Evolutionary conservation across 2,113 vertebrate genomes (phyloP).

Genomic region (Dipodomys merriami): DNA sequence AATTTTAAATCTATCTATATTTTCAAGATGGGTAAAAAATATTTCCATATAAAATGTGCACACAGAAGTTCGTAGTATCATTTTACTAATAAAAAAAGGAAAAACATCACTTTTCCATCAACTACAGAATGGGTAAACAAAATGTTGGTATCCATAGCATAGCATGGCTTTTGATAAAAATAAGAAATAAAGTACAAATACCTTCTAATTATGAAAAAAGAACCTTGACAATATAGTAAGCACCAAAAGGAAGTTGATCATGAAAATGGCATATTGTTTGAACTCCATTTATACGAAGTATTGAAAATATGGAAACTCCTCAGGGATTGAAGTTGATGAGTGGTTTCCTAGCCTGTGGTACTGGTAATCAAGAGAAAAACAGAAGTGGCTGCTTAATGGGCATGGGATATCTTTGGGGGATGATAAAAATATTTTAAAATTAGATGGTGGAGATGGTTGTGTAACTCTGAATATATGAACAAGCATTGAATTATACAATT

Average conservation of each 20-base stretch:
- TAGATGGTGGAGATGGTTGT: not conserved
- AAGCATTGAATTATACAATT: not conserved
- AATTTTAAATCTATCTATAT: not conserved
- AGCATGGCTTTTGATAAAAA: not conserved
- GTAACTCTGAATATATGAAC: constrained; percentile 1
- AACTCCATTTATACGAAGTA: not conserved
- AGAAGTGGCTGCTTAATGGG: not conserved
- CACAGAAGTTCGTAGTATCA: not conserved
- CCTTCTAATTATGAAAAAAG: not conserved
- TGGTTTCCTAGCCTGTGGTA: not conserved
- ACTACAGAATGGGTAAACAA: not conserved
- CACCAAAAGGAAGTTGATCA: not conserved
- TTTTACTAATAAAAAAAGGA: not conserved
- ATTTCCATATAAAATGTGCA: not conserved
- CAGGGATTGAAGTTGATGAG: not conserved
- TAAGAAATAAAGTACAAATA: not conserved
- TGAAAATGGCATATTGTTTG: not conserved
- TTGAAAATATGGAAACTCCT: not conserved
- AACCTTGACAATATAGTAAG: not conserved
- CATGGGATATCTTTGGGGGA: not conserved
- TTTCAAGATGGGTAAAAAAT: not conserved
- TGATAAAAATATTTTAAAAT: not conserved
- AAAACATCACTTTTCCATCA: not conserved
- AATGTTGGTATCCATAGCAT: not conserved
- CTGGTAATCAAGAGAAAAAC: not conserved